phyloP scores from a whole-genome alignment of 2,888 invertebrate species.

The Tetragnatha montana region DNA sequence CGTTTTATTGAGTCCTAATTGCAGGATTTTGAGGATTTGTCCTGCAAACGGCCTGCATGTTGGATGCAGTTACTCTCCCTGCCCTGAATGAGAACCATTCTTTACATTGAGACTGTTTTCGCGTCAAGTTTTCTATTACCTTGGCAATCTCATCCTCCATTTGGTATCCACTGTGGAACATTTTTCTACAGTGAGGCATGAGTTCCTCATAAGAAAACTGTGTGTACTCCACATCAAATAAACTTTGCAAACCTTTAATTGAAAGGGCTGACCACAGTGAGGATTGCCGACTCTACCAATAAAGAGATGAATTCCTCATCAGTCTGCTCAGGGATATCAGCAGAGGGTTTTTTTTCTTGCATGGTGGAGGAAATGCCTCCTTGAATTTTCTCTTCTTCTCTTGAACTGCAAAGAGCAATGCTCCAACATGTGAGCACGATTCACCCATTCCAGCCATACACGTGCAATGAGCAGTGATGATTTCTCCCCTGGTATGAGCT shows the following conservation, averaged over 20 bases:
- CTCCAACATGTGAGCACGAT: too few relatives aligned
- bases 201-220: background rate
- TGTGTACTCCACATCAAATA: background rate
- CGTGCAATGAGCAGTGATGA: too few relatives aligned
- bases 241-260: background rate
- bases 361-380: too few relatives aligned
- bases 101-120: background rate
- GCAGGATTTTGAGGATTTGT: background rate
- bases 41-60: background rate
- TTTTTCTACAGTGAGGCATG: too few relatives aligned
- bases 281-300: background rate
- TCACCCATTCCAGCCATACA: too few relatives aligned
- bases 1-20: background rate
- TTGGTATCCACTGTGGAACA: too few relatives aligned
- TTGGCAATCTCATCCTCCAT: background rate
- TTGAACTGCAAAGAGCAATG: too few relatives aligned
- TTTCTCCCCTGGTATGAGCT: too few relatives aligned
- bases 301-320: background rate
- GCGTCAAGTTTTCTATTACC: background rate
- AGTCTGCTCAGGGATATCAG: too few relatives aligned
- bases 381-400: too few relatives aligned
- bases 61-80: conserved; percentile 2
- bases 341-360: too few relatives aligned
- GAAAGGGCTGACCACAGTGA: background rate
- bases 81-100: conserved; percentile 10